Conservation (phyloP, 2,888 invertebrate species). For the Slavum lentiscoides region DNA sequence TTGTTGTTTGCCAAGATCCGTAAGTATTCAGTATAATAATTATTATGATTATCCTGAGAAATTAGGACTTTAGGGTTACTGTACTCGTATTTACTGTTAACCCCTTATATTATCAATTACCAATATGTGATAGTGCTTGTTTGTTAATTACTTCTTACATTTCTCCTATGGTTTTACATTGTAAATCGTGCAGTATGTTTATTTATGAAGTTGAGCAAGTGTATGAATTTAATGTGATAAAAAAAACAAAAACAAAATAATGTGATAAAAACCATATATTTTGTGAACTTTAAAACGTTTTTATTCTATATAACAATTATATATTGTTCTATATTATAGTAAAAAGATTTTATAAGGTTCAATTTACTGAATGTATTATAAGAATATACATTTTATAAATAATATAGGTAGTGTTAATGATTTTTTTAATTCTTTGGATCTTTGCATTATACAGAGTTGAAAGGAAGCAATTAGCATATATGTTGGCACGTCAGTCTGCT, state of each 20-base stretch:
- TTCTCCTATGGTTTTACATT: no score
- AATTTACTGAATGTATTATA: no score
- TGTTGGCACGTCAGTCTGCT: constrained; percentile 92
- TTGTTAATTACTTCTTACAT: no score
- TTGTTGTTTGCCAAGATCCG: constrained; percentile 81
- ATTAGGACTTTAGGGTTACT: background rate
- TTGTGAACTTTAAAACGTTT: no score
- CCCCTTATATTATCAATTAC: background rate
- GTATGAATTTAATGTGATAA: background rate
- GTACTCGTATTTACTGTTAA: background rate
- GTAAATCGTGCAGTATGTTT: no score
- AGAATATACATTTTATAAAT: no score
- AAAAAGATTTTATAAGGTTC: no score
- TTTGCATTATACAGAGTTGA: constrained; percentile 65
- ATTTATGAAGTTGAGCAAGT: no score
- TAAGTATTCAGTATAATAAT: constrained; percentile 62
- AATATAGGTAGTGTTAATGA: background rate
- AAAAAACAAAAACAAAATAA: no score
- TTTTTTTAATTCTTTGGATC: background rate
- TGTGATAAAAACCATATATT: no score
- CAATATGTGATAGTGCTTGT: background rate
- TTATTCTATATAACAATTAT: no score
- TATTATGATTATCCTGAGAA: background rate
- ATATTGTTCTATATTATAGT: no score
- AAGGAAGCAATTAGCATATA: constrained; percentile 93